phyloP scores from a whole-genome alignment of 2,888 invertebrate species.

The Dicroscelio sp. region DNA sequence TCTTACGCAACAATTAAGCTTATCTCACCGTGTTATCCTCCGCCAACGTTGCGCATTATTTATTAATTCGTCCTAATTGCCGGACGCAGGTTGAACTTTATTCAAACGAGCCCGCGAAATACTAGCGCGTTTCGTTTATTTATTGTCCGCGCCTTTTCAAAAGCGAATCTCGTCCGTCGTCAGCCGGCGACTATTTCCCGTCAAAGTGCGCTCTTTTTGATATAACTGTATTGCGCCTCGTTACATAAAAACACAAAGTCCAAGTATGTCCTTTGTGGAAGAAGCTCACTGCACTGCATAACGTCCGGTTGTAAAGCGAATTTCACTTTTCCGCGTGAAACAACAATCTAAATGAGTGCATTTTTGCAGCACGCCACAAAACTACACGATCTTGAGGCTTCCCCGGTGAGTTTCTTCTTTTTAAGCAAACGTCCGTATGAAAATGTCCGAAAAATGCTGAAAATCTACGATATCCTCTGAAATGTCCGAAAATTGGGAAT shows the following conservation, averaged over 20 bases:
- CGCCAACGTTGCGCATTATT: background rate
- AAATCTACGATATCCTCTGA: too few species aligned
- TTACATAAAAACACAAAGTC: slow-evolving; percentile 55
- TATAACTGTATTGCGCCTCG: slow-evolving; percentile 37
- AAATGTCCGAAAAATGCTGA: too few species aligned
- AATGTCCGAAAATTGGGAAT: too few species aligned
- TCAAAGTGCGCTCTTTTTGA: slow-evolving; percentile 21
- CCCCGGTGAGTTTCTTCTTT: background rate
- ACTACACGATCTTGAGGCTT: slow-evolving; percentile 1
- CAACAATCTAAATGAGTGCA: slow-evolving; percentile 30
- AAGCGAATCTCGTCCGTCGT: background rate
- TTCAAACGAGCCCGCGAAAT: too few species aligned
- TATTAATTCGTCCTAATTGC: too few species aligned
- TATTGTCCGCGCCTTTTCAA: background rate
- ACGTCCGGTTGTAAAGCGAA: slow-evolving; percentile 64
- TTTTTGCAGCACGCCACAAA: slow-evolving; percentile 24
- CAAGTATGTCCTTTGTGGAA: slow-evolving; percentile 61
- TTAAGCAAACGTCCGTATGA: too few species aligned
- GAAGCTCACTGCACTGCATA: slow-evolving; percentile 65
- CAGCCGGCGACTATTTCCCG: background rate
- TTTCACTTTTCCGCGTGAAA: slow-evolving; percentile 70
- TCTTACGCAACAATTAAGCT: background rate
- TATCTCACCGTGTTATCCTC: too few species aligned
- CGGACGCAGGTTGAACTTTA: too few species aligned
- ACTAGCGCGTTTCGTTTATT: background rate